phyloP scores from a whole-genome alignment of 1,140 invertebrate species.

The Lucilia cuprina region DNA sequence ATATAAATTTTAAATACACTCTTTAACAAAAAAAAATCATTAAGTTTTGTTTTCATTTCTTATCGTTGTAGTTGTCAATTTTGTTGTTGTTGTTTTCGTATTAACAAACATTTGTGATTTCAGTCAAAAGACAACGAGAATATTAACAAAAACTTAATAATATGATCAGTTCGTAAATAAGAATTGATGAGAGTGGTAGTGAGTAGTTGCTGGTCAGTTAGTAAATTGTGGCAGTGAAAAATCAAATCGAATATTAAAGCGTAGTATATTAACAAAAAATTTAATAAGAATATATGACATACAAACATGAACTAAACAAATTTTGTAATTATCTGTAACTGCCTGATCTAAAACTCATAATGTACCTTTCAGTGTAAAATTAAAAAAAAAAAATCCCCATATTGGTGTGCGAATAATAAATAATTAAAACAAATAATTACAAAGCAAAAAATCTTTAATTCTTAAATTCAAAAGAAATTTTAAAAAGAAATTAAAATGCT shows the following conservation, averaged over 20 bases:
- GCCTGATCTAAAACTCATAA: background rate
- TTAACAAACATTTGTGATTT: too few relatives aligned
- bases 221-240: background rate
- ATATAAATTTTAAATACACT: background rate
- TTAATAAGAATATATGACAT: background rate
- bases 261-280: background rate
- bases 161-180: conserved; percentile 6
- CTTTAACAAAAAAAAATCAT: background rate
- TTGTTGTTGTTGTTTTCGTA: background rate
- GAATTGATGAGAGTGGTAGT: background rate
- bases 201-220: background rate
- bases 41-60: background rate
- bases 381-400: background rate
- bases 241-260: background rate
- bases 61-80: background rate
- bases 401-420: background rate
- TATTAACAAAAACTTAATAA: background rate
- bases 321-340: background rate
- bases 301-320: background rate
- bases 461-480: background rate
- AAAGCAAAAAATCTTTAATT: background rate
- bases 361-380: background rate
- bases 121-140: background rate
- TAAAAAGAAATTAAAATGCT: background rate
- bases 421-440: background rate